Evolutionary conservation across 2,888 invertebrate species (phyloP).

Genomic region (Thymelicus sylvestris): DNA sequence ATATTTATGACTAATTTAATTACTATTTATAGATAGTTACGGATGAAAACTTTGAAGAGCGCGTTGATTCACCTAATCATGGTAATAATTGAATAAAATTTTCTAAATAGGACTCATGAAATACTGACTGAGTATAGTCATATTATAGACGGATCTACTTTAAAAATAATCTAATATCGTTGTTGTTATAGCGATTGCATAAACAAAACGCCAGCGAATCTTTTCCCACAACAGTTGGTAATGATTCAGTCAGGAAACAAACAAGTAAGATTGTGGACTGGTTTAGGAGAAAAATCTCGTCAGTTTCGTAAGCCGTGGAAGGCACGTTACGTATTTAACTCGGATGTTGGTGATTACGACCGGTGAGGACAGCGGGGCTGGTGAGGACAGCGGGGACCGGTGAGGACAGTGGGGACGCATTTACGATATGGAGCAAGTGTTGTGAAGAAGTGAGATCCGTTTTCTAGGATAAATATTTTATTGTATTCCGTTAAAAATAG

Average conservation of each 20-base stretch:
- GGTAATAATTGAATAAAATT: too few relatives aligned
- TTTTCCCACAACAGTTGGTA: conserved; percentile 9
- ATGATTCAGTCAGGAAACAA: conserved; percentile 45
- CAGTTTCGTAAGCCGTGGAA: conserved; percentile 53
- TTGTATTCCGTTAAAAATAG: too few relatives aligned
- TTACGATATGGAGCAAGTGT: background rate
- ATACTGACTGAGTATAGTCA: too few relatives aligned
- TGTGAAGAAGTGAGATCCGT: too few relatives aligned
- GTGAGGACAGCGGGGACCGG: conserved; percentile 42
- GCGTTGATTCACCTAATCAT: background rate
- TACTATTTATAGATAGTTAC: conserved; percentile 29
- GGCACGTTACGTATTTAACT: conserved; percentile 57
- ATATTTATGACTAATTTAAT: conserved; percentile 52
- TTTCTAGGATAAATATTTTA: too few relatives aligned
- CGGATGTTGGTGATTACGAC: conserved; percentile 73
- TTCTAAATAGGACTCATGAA: too few relatives aligned
- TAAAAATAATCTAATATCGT: background rate
- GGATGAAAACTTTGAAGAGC: conserved; percentile 15
- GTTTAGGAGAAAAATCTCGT: conserved; percentile 64
- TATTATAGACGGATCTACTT: background rate
- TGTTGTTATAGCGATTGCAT: background rate
- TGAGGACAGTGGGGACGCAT: conserved; percentile 6
- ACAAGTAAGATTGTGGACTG: conserved; percentile 50
- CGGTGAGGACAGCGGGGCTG: conserved; percentile 42
- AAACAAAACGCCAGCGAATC: background rate